These are phyloP conservation scores for Drosophila yooni DNA, from an alignment of 2,888 invertebrate species.

Conservation along the genomic window DNA sequence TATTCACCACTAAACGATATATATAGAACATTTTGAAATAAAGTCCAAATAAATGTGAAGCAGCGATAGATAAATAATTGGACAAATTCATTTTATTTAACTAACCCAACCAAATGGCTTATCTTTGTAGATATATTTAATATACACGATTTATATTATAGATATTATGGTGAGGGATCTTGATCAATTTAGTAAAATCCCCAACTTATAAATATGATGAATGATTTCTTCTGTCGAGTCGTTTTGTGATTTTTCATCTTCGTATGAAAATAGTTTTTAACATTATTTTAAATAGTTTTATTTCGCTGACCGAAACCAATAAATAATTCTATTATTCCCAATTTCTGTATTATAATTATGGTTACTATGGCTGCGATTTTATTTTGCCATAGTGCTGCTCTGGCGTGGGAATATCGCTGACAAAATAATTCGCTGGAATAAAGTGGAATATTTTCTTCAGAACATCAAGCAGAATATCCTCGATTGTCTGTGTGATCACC, in stretches of 20 bases:
- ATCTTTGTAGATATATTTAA: neutral
- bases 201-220: neutral
- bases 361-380: constrained; percentile 48
- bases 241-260: neutral
- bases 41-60: neutral
- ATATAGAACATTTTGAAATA: neutral
- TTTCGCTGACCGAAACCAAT: constrained; percentile 30
- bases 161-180: neutral
- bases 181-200: neutral
- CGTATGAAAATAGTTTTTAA: neutral
- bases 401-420: constrained; percentile 87
- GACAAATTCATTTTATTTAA: constrained; percentile 1
- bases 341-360: constrained; percentile 1
- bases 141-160: neutral
- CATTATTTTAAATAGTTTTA: neutral
- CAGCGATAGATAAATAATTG: neutral
- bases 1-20: neutral
- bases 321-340: neutral
- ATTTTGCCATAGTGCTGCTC: constrained; percentile 80
- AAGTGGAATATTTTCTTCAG: constrained; percentile 89
- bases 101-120: constrained; percentile 1
- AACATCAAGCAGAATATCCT: constrained; percentile 89
- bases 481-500: constrained; percentile 89
- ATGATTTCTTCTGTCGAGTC: too few relatives aligned
- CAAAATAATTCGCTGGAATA: constrained; percentile 89